Conservation (phyloP, 2,113 vertebrate species). For the Leptodactylus fuscus region DNA sequence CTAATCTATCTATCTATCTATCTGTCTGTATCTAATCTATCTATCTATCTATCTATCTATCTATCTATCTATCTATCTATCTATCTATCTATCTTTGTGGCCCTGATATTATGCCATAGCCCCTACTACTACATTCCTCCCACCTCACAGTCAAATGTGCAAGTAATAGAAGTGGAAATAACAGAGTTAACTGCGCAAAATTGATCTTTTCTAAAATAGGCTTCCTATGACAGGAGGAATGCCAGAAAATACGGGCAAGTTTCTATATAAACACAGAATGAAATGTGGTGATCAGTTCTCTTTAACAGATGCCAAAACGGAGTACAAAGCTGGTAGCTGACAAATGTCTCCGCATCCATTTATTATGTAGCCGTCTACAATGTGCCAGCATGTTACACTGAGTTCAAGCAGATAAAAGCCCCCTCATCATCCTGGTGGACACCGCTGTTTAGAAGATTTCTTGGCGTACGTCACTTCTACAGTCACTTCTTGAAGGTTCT, state of each 20-base stretch:
- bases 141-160: background rate
- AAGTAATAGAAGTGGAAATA: background rate
- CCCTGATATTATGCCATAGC: background rate
- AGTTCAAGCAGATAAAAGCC: slow-evolving; percentile 5
- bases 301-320: slow-evolving; percentile 10
- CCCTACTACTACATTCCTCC: background rate
- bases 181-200: background rate
- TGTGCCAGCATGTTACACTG: background rate
- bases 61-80: background rate
- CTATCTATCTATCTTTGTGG: background rate
- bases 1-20: too few relatives aligned
- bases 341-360: background rate
- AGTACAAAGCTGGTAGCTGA: background rate
- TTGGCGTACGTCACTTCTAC: background rate
- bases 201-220: background rate
- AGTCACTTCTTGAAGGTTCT: background rate
- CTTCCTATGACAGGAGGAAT: background rate
- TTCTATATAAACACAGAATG: background rate
- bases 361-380: background rate
- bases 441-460: background rate
- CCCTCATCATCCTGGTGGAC: background rate
- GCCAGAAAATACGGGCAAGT: background rate
- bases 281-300: slow-evolving; percentile 18
- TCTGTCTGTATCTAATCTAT: too few relatives aligned
- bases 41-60: too few relatives aligned